phyloP scores from a whole-genome alignment of 2,113 vertebrate species.

The Brachyistius frenatus region DNA sequence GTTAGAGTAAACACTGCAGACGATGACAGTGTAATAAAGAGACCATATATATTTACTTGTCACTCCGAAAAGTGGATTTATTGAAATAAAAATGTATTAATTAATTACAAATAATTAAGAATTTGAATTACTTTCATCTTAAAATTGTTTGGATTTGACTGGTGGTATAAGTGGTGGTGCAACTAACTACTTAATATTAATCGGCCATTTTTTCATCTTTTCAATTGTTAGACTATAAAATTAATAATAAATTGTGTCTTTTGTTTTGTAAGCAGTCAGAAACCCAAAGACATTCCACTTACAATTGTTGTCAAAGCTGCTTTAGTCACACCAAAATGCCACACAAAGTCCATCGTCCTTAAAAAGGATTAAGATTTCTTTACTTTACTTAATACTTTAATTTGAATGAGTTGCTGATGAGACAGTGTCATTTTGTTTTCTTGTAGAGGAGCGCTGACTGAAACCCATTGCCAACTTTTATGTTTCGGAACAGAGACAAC shows the following conservation, averaged over 20 bases:
- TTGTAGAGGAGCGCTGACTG: not conserved
- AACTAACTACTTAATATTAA: not conserved
- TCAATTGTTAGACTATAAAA: too few species aligned
- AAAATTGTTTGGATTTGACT: not conserved
- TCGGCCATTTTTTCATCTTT: not conserved
- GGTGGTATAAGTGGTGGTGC: not conserved
- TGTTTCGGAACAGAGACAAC: slow-evolving; percentile 4
- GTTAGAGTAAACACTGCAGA: not conserved
- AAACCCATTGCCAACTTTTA: not conserved
- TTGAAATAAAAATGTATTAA: not conserved
- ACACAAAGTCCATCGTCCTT: not conserved
- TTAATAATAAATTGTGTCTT: not conserved
- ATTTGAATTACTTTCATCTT: too few species aligned
- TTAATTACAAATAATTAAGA: too few species aligned
- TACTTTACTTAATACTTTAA: not conserved
- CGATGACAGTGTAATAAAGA: not conserved
- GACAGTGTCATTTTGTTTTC: slow-evolving; percentile 3
- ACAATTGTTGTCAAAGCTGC: not conserved
- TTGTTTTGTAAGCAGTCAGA: not conserved
- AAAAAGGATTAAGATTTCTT: not conserved
- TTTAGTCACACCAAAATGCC: not conserved
- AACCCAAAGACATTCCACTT: not conserved
- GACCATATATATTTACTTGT: too few species aligned
- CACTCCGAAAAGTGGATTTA: not conserved
- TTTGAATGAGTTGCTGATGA: not conserved